Percentiles rank a stretch among this genome's conserved stretches.
Conservation (phyloP, 2,888 invertebrate genomes). For the Pimpla rufipes region DNA sequence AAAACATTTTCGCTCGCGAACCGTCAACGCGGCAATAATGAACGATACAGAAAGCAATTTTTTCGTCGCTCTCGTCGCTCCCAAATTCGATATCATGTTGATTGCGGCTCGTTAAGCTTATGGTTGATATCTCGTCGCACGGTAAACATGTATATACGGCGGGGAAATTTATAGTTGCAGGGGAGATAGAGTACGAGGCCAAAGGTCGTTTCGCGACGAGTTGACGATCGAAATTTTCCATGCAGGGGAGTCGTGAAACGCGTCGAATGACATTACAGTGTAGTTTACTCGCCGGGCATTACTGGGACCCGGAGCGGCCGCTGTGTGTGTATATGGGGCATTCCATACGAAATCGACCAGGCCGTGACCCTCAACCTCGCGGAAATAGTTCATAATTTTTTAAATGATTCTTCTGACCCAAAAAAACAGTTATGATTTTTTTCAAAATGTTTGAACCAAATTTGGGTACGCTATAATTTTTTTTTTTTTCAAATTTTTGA, state of each 20-base stretch:
- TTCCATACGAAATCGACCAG: too few species aligned
- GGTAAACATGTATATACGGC: conserved; percentile 30
- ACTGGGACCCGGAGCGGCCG: not conserved
- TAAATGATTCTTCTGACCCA: too few species aligned
- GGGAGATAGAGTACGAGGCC: conserved; percentile 18
- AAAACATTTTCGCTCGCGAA: conserved; percentile 1
- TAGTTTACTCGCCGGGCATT: conserved; percentile 32
- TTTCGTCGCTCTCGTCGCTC: conserved; percentile 16
- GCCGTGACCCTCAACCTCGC: too few species aligned
- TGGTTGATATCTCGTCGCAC: conserved; percentile 16
- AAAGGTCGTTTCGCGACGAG: conserved; percentile 38
- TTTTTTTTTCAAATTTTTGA: too few species aligned
- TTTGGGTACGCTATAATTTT: too few species aligned
- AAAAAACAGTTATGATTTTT: too few species aligned
- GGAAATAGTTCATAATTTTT: too few species aligned
- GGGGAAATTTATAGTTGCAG: conserved; percentile 32
- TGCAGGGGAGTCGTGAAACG: conserved; percentile 21
- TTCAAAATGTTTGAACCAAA: too few species aligned
- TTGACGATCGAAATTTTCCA: conserved; percentile 51
- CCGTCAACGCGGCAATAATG: not conserved
- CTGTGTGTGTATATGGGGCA: too few species aligned
- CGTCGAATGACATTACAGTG: conserved; percentile 38
- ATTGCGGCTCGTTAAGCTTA: conserved; percentile 53
- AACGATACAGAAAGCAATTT: not conserved
- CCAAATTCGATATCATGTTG: conserved; percentile 45